Conservation (phyloP, 2,797 vertebrate species). For the Podarcis siculus region DNA sequence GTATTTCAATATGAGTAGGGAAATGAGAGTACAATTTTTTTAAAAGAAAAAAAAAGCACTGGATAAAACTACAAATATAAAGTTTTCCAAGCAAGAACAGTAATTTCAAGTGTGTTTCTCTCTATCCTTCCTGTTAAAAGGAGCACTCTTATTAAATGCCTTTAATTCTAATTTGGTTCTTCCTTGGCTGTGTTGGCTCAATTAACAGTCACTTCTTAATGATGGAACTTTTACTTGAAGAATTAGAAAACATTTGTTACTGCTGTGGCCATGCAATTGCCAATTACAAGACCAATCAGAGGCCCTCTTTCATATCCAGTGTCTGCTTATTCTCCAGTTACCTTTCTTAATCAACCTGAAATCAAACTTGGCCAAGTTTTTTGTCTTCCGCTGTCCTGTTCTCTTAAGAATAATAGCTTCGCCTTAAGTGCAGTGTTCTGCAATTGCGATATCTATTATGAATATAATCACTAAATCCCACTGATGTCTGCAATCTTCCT, state of each 20-base stretch:
- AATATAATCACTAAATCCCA: conserved; percentile 18
- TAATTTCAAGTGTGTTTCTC: neutral
- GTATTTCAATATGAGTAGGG: no score
- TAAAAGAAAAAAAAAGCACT: no score
- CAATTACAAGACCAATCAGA: conserved; percentile 27
- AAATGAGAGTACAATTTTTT: no score
- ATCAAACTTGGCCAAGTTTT: neutral
- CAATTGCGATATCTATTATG: conserved; percentile 18
- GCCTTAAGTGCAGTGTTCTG: neutral
- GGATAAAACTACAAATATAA: neutral
- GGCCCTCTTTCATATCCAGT: conserved; percentile 16
- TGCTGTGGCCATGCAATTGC: conserved; percentile 24
- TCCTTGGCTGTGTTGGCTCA: conserved; percentile 10
- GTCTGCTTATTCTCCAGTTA: conserved; percentile 7
- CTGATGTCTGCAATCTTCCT: conserved; percentile 6
- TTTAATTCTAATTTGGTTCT: conserved; percentile 26
- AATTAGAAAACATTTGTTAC: neutral
- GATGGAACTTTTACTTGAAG: conserved; percentile 48
- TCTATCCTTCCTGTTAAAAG: neutral
- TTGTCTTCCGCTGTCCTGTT: conserved; percentile 3
- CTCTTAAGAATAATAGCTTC: conserved; percentile 20
- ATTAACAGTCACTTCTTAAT: conserved; percentile 18
- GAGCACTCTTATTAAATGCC: neutral
- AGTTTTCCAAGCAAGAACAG: neutral
- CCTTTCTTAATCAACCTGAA: conserved; percentile 50